Conservation (phyloP, 2,113 vertebrate genomes). For the Merops nubicus region DNA sequence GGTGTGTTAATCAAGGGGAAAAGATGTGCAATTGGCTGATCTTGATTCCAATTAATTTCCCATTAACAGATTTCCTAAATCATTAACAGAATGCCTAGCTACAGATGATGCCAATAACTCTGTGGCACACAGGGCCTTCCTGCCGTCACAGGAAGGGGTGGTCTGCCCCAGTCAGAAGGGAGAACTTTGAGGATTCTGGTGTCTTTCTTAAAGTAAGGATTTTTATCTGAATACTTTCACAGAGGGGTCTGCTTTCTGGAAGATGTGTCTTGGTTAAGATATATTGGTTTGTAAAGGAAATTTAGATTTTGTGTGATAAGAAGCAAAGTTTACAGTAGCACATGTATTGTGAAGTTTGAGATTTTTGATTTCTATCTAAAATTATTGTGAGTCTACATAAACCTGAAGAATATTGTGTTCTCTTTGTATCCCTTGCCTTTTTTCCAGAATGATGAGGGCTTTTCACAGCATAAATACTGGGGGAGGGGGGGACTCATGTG, state of each 20-base stretch:
- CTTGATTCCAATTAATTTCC: slow-evolving; percentile 53
- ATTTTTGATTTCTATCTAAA: neutral
- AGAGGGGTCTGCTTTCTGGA: neutral
- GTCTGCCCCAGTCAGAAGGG: neutral
- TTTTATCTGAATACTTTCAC: neutral
- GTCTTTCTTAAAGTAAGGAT: neutral
- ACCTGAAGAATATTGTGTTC: neutral
- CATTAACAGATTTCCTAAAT: slow-evolving; percentile 60
- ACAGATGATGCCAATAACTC: slow-evolving; percentile 14
- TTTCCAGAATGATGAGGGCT: neutral
- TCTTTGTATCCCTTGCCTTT: neutral
- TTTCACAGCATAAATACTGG: neutral
- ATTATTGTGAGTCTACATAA: neutral
- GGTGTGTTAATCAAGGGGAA: slow-evolving; percentile 50
- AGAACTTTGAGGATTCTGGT: neutral
- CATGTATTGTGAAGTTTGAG: neutral
- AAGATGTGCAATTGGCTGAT: slow-evolving; percentile 52
- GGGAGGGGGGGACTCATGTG: accelerated
- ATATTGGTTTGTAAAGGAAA: neutral
- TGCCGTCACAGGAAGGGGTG: neutral
- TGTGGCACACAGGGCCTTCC: neutral
- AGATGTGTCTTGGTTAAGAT: neutral
- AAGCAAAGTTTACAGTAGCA: neutral
- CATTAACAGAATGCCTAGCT: slow-evolving; percentile 29
- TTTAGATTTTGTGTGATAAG: neutral